These are phyloP conservation scores for Malachius bipustulatus DNA, from an alignment of 2,888 invertebrate species.

Conservation along the genomic window DNA sequence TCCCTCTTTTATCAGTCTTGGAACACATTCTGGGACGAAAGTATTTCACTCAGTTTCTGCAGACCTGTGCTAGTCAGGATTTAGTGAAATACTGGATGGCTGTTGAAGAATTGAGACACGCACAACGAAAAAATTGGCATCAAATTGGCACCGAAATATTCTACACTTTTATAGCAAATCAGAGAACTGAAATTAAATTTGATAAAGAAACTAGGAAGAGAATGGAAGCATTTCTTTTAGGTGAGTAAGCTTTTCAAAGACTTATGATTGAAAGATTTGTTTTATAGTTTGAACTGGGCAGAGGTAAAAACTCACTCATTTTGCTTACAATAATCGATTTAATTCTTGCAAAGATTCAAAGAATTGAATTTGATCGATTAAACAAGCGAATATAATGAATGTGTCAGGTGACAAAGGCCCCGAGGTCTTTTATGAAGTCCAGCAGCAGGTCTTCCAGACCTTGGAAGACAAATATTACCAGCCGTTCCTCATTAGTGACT, in stretches of 20 bases:
- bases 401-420: slow-evolving; percentile 72
- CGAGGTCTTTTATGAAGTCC: slow-evolving; percentile 79
- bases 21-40: slow-evolving; percentile 70
- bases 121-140: slow-evolving; percentile 68
- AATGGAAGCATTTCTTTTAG: slow-evolving; percentile 74
- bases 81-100: slow-evolving; percentile 77
- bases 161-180: slow-evolving; percentile 75
- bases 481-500: slow-evolving; percentile 75
- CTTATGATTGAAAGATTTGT: too few species aligned
- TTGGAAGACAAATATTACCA: slow-evolving; percentile 83
- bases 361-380: too few species aligned
- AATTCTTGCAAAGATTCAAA: too few species aligned
- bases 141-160: slow-evolving; percentile 86
- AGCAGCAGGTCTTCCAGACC: slow-evolving; percentile 63
- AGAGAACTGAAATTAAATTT: slow-evolving; percentile 69
- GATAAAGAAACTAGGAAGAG: slow-evolving; percentile 69
- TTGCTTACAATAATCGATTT: too few species aligned
- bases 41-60: slow-evolving; percentile 68
- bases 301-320: too few species aligned
- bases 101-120: slow-evolving; percentile 68
- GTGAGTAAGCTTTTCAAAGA: too few species aligned
- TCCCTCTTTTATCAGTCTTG: slow-evolving; percentile 60
- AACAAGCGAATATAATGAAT: too few species aligned
- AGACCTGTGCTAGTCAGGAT: slow-evolving; percentile 73
- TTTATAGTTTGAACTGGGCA: too few species aligned